These are phyloP conservation scores for Nemotelus nigrinus DNA, from an alignment of 2,888 invertebrate species.

Conservation along the genomic window DNA sequence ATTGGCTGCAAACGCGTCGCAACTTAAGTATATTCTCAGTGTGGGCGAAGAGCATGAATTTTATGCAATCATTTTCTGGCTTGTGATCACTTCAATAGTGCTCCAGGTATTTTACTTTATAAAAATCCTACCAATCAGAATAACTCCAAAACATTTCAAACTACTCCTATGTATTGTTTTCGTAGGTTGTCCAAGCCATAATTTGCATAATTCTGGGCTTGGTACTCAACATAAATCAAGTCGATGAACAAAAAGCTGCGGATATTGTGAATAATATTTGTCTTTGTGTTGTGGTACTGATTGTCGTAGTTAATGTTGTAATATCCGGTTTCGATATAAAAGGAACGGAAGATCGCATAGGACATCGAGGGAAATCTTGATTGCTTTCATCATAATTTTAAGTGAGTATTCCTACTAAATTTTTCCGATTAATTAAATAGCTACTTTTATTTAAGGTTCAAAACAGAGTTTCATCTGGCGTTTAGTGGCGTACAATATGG, in stretches of 20 bases:
- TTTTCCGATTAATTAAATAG: no score
- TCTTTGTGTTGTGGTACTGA: slow-evolving; percentile 45
- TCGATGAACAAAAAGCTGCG: slow-evolving; percentile 50
- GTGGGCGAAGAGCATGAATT: slow-evolving; percentile 48
- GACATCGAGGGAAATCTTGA: not conserved
- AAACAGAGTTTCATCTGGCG: no score
- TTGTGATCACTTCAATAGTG: slow-evolving; percentile 49
- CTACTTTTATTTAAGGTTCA: no score
- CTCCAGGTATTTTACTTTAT: slow-evolving; percentile 46
- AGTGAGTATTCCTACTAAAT: no score
- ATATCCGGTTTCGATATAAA: slow-evolving; percentile 51
- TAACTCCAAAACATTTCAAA: not conserved
- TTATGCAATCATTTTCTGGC: slow-evolving; percentile 46
- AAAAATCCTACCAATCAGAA: not conserved
- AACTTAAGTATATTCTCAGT: slow-evolving; percentile 50
- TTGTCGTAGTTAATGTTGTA: slow-evolving; percentile 49
- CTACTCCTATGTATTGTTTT: slow-evolving; percentile 22
- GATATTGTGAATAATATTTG: slow-evolving; percentile 51
- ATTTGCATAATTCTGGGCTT: slow-evolving; percentile 49
- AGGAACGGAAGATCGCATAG: slow-evolving; percentile 21
- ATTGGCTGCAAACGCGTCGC: slow-evolving; percentile 51
- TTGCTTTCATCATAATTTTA: not conserved
- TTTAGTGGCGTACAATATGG: no score
- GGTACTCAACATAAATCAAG: slow-evolving; percentile 51
- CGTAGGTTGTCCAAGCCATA: slow-evolving; percentile 49